These are phyloP conservation scores for Lasioglossum zephyrum DNA, from an alignment of 2,888 invertebrate genomes.

Conservation along the genomic window DNA sequence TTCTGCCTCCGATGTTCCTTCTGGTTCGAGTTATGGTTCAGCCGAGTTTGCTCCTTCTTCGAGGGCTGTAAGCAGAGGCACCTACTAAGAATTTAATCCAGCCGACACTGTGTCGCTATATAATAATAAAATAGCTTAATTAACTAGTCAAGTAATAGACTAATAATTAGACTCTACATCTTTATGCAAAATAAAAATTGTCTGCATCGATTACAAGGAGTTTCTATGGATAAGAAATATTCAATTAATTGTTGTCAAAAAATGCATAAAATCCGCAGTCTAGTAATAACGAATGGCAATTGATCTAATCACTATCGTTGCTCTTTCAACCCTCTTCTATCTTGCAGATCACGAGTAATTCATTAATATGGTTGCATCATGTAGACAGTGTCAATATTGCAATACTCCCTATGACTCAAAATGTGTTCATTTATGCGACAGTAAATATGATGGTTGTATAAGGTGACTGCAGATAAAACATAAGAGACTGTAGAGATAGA, in stretches of 20 bases:
- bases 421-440: neutral
- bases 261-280: too few relatives aligned
- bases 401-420: neutral
- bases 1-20: conserved; percentile 73
- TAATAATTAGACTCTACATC: too few relatives aligned
- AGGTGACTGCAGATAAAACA: neutral
- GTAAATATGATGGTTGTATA: neutral
- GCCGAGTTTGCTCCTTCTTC: conserved; percentile 71
- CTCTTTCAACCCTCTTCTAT: neutral
- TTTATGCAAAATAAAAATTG: too few relatives aligned
- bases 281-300: neutral
- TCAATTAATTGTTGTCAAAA: too few relatives aligned
- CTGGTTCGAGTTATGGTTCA: conserved; percentile 70
- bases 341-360: neutral
- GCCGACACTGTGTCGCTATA: conserved; percentile 28
- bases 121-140: neutral
- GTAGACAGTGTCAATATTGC: neutral
- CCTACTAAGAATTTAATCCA: conserved; percentile 74
- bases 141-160: too few relatives aligned
- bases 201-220: too few relatives aligned
- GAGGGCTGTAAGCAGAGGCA: conserved; percentile 75
- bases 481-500: neutral
- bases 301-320: neutral
- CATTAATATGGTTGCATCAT: neutral
- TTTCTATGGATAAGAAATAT: too few relatives aligned